These are phyloP conservation scores for Pheucticus melanocephalus DNA, from an alignment of 2,113 vertebrate species.

Conservation along the genomic window DNA sequence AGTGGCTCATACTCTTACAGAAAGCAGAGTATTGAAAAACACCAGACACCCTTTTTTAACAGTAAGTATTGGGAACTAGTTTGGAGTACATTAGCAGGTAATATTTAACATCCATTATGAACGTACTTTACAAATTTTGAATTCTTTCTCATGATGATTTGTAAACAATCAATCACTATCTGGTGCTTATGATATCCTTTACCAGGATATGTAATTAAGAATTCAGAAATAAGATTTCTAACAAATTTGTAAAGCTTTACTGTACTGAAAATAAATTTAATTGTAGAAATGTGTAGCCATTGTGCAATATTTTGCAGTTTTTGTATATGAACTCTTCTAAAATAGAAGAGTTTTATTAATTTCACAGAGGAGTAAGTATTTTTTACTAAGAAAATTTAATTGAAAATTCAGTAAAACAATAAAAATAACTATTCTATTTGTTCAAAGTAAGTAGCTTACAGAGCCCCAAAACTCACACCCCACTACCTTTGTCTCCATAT, in stretches of 20 bases:
- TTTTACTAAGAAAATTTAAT: constrained; percentile 51
- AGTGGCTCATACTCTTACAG: constrained; percentile 96
- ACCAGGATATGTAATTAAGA: neutral
- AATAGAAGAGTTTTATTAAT: neutral
- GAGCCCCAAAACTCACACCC: neutral
- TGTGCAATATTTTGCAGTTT: neutral
- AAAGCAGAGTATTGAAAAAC: constrained; percentile 96
- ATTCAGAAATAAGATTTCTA: neutral
- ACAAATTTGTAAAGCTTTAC: neutral
- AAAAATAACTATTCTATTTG: neutral
- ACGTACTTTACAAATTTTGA: neutral
- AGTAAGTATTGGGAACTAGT: constrained; percentile 77
- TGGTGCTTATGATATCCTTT: neutral
- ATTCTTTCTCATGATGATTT: neutral
- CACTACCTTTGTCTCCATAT: neutral
- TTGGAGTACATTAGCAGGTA: neutral
- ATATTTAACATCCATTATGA: neutral
- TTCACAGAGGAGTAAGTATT: constrained; percentile 55
- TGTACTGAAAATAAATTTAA: neutral
- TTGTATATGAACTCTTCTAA: neutral
- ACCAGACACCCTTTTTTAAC: constrained; percentile 97
- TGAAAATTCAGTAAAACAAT: constrained; percentile 55
- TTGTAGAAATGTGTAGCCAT: neutral
- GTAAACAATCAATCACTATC: neutral
- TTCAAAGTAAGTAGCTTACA: neutral